phyloP scores from a whole-genome alignment of 2,113 vertebrate species.

The Nothobranchius kuhntae region DNA sequence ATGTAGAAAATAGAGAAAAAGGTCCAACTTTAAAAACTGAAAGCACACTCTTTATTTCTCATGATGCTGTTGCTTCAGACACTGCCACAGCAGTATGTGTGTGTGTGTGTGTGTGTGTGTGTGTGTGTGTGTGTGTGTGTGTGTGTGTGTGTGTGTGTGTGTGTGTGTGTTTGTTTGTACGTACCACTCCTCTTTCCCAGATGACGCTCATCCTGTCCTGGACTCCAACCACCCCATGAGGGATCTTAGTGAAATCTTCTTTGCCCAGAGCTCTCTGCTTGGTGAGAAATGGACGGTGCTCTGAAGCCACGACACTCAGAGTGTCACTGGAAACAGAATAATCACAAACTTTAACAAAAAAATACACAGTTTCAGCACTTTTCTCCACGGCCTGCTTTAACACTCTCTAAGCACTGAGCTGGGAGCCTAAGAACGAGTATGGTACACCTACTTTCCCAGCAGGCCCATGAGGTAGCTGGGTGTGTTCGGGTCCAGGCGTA shows the following conservation, averaged over 20 bases:
- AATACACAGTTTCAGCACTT: background rate
- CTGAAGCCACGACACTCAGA: conserved; percentile 91
- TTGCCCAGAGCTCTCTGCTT: conserved; percentile 98
- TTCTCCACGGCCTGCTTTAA: background rate
- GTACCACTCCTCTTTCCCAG: conserved; percentile 97
- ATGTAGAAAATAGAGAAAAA: background rate
- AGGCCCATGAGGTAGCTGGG: conserved; percentile 96
- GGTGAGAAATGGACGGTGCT: conserved; percentile 92
- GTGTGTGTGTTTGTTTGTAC: conserved; percentile 25
- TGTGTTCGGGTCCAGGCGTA: conserved; percentile 94
- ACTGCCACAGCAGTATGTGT: background rate
- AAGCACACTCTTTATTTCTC: background rate
- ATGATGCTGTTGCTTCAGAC: background rate
- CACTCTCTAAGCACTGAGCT: background rate
- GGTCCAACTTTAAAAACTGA: background rate
- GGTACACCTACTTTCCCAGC: conserved; percentile 86
- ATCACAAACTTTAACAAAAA: background rate
- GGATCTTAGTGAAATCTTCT: conserved; percentile 99
- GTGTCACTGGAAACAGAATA: conserved; percentile 83
- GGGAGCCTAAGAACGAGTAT: background rate
- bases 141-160: background rate
- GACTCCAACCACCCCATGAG: conserved; percentile 91
- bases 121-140: background rate
- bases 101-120: no score
- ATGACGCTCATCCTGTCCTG: conserved; percentile 98